Evolutionary conservation across 2,888 invertebrate genomes (phyloP), one percentile per base, ranked within the genome.

Genomic region (Rosalia funebris): DNA sequence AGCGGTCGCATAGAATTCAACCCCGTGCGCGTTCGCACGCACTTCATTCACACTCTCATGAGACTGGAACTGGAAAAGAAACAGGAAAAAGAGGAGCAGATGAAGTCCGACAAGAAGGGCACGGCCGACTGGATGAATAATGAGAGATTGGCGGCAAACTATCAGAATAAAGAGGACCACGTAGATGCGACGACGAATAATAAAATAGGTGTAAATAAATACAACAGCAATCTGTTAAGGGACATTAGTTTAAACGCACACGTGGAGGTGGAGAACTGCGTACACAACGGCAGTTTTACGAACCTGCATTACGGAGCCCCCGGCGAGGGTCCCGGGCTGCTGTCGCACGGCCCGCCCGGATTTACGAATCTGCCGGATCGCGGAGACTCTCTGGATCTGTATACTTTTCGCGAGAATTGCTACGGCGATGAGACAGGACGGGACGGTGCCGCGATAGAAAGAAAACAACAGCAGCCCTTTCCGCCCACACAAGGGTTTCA

Each of bases 31-130:
- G 98, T 98, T 3, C 88, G 96, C 65, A 96, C 96, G 11, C 98
- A 98, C 82, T 98, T 96, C 78, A 95, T 98, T 73, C 96, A 97
- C 77, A 98, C 98, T 0, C 85, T 98, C 52, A 96, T 97, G 96
- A 88, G 96, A 41, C 81, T 96, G 68, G 92, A 95, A 67, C 82
- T 95, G 73, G 95, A 95, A 81, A 94, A 91, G 83, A 92, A 93
- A 80, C 90, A 91, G 70, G 82, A 83, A 17, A 83, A 83, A 39
- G 84, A 85, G 64, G 61, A 65, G 20, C 89, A 90, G 74, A 77
- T 75, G 32, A 63, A 74, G 57, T 71, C 66, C 41, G 59, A 68
- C 16, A 72, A 73, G 83, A 86, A 77, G 82, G 82, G 70, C 82
- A 83, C 82, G 36, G 63, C 73, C 81, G 76, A 73, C 62, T 79